Conservation (phyloP, 2,113 vertebrate genomes). For the Saiga tatarica region DNA sequence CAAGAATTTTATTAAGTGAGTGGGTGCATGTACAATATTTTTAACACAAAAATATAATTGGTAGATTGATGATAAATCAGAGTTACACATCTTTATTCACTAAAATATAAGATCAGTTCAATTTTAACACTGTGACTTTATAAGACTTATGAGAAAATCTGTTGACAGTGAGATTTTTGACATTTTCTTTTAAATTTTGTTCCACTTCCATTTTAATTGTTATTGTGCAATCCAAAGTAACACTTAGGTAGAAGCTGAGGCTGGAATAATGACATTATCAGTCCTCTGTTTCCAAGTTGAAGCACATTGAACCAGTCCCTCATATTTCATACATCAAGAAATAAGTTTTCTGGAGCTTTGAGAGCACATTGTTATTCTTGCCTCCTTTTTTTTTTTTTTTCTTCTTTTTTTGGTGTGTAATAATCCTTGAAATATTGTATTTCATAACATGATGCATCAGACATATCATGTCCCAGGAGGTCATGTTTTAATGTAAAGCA, state of each 20-base stretch:
- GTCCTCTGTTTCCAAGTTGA: not conserved
- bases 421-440: not conserved
- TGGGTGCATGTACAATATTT: not conserved
- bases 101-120: not conserved
- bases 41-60: not conserved
- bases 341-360: not conserved
- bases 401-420: not conserved
- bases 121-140: not conserved
- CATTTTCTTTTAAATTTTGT: not conserved
- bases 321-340: conserved; percentile 27
- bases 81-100: not conserved
- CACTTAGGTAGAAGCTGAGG: not conserved
- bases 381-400: conserved; percentile 2
- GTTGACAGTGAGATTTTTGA: not conserved
- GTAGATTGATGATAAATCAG: not conserved
- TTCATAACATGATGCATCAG: conserved; percentile 12
- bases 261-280: not conserved
- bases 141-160: not conserved
- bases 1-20: not conserved
- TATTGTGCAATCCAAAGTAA: not conserved
- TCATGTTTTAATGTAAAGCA: not conserved
- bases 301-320: not conserved
- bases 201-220: not conserved
- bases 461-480: not conserved
- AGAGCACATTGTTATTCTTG: not conserved